Base-by-base conservation (phyloP, 2,797 vertebrate genomes). In the Semaprochilodus insignis region DNA sequence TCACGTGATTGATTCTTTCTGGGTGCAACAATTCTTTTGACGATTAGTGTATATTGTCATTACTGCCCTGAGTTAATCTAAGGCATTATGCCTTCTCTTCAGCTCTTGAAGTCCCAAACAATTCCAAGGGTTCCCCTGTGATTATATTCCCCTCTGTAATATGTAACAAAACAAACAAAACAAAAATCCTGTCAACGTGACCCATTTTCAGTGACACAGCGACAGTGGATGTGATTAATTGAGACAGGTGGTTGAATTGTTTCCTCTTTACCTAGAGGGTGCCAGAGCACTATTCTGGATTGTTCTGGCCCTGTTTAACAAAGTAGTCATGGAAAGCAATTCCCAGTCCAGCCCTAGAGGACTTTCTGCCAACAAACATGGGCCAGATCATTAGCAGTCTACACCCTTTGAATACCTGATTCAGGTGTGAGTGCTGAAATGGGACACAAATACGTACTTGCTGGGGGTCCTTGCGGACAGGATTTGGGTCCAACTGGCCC, bases 401-500 rank as follows among this genome's bases (percentile, higher is more conserved):
- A 6, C 25, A 52, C 19, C 54, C 17, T 36, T 27, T 25, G 40
- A 60, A 15, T 77, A 77, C 27, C 27, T 40, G 10, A 52, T 71
- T 62, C 66, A 69, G 81, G 81, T 82, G 16, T 52, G 44, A 34
- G 10, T 16, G 23, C 48, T 72, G 23, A 17, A 54, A 54, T 27
- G 4, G 69, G 23, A 36, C 57, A 74, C 55, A 44, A 51, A 6
- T 11, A 19, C 3, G 1, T 25, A 62, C 51, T 36, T 34, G 52
- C 51, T 59, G 13, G 62, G 23, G 76, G 66, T 62, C 60, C 60
- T 66, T 44, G 17, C 31, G 76, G 59, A 83, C 75, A 55, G 44
- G 48, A 62, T 80, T 74, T 69, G 54, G 81, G 74, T 66, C 17
- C 27, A 2, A 21, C 23, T 23, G n/a, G 84, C 80, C 77, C 85